A percentile compares a stretch with the other conserved stretches of the same genome.
phyloP scores from a whole-genome alignment of 2,113 vertebrate species.

The Stegostoma tigrinum region DNA sequence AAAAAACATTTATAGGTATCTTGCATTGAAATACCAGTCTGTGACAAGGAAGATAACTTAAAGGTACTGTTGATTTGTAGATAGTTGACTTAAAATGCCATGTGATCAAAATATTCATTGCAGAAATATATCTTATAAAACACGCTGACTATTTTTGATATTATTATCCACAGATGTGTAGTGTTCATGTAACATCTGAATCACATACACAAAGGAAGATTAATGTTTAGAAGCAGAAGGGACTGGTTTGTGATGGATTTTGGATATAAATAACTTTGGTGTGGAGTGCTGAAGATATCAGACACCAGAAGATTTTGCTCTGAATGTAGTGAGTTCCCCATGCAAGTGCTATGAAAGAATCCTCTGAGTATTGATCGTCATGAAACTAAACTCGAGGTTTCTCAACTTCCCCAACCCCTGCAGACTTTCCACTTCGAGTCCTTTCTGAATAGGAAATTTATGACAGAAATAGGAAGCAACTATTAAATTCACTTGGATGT shows the following conservation, averaged over 20 bases:
- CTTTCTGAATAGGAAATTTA: background rate
- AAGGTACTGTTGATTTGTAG: no score
- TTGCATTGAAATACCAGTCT: no score
- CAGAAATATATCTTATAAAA: background rate
- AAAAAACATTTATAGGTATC: no score
- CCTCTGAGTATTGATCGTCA: background rate
- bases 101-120: background rate
- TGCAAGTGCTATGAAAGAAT: background rate
- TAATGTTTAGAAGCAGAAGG: background rate
- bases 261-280: background rate
- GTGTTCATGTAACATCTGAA: background rate
- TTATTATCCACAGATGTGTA: background rate
- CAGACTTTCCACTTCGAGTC: background rate
- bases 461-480: background rate
- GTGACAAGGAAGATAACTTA: no score
- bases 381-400: background rate
- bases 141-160: background rate
- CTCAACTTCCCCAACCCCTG: background rate
- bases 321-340: background rate
- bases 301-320: background rate
- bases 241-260: background rate
- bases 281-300: background rate
- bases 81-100: background rate
- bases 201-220: background rate
- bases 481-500: background rate